Percentiles rank a stretch among this genome's conserved stretches.
These are phyloP conservation scores for Dipus sagitta DNA, from an alignment of 2,797 vertebrate species.

Conservation along the genomic window DNA sequence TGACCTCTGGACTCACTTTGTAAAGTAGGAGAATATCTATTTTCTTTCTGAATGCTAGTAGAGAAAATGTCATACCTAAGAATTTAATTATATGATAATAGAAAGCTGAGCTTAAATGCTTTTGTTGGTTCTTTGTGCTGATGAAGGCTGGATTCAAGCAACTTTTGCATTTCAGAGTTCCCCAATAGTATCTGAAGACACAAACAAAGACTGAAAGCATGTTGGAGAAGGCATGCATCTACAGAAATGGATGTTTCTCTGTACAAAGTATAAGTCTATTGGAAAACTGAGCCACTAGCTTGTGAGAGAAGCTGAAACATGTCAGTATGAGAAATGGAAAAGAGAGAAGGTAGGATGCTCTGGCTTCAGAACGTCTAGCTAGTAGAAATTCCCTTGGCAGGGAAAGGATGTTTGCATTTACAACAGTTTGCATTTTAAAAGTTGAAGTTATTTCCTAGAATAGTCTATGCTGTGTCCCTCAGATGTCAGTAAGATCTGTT, in stretches of 20 bases:
- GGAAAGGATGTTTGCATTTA: conserved; percentile 23
- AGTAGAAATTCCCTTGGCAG: background rate
- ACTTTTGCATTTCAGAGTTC: background rate
- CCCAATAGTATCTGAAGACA: background rate
- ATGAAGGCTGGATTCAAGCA: conserved; percentile 1
- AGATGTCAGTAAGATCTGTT: conserved; percentile 4
- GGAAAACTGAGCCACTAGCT: background rate
- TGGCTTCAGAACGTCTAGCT: background rate
- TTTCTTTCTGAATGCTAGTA: conserved; percentile 21
- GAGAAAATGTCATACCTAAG: background rate
- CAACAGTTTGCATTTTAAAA: background rate
- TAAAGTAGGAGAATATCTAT: background rate
- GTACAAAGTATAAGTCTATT: background rate
- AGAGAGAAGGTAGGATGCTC: background rate
- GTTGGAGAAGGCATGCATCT: background rate
- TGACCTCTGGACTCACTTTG: conserved; percentile 22
- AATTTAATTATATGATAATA: conserved; percentile 50
- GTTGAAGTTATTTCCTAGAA: conserved; percentile 39
- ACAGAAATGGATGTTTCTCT: conserved; percentile 11
- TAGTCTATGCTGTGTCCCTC: background rate
- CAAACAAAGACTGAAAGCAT: background rate
- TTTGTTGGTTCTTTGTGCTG: background rate
- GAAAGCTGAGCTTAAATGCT: conserved; percentile 12
- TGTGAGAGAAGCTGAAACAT: background rate
- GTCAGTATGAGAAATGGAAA: background rate